Evolutionary conservation across 2,797 vertebrate species (phyloP), one percentile per base, ranked within the genome.

Genomic region (Sparus aurata): DNA sequence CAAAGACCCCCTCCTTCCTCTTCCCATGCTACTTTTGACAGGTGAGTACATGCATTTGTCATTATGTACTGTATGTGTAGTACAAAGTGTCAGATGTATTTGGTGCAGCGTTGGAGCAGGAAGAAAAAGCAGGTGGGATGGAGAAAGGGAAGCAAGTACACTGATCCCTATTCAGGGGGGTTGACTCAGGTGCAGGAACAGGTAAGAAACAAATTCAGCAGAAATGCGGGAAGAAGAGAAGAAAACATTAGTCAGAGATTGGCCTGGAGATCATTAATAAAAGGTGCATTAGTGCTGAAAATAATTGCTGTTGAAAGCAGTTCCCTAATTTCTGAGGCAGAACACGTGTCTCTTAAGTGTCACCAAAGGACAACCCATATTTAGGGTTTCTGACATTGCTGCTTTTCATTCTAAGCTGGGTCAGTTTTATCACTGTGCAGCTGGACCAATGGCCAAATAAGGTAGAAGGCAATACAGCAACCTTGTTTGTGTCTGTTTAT

Each of bases 401-500:
- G 69, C 34, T 79, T 77, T 79, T 80, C 55, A 8, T 45, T 75
- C 43, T 45, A 54, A 55, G 65, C 30, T 64, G 75, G 68, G 66
- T 75, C 41, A 12, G 11, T 47, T 77, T 71, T 65, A 73, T 75
- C 59, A 12, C 25, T 41, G 22, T n/a, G 12, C 69, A 47, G 62
- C 83, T 75, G 81, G 63, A 84, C 85, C 59, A 66, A 71, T 80
- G 53, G 61, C 94, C 94, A 94, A 93, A 95, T 95, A 95, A 88
- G 94, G 95, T 80, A 88, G 79, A 82, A 71, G 71, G 65, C 25
- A 45, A 69, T 82, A 86, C 77, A 73, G 77, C 72, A 82, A 85
- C 83, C 78, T 83, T 91, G 89, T 94, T 93, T 93, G 85, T 85
- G 79, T 61, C 75, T 93, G 92, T 95, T 95, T 95, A 94, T 94